Conservation (phyloP, 2,888 invertebrate species). For the Tolmerus cingulatus region DNA sequence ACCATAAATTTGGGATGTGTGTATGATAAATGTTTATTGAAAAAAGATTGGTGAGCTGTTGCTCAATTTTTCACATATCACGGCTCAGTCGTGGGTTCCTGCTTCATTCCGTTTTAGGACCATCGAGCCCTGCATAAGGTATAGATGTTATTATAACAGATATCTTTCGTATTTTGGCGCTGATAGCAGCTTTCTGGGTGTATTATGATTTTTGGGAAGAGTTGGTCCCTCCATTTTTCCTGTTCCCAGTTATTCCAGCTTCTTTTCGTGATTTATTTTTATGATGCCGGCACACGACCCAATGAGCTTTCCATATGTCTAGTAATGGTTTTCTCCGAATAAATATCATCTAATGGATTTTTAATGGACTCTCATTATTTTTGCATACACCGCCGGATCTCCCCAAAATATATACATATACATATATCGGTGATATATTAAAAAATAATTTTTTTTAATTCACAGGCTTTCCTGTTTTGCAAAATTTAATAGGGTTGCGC, state of each 20-base stretch:
- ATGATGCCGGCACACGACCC: conserved; percentile 33
- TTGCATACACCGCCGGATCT: background rate
- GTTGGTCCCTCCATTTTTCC: background rate
- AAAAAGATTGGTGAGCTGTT: conserved; percentile 49
- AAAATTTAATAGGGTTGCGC: background rate
- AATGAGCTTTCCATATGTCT: conserved; percentile 32
- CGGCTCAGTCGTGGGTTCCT: conserved; percentile 19
- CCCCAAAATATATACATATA: background rate
- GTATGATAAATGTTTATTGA: conserved; percentile 49
- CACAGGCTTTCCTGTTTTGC: background rate
- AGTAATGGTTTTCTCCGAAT: conserved; percentile 1
- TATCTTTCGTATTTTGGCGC: conserved; percentile 14
- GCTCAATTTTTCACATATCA: conserved; percentile 47
- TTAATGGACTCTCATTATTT: conserved; percentile 43
- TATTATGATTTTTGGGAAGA: conserved; percentile 30
- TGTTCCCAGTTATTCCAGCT: background rate
- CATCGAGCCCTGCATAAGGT: conserved; percentile 1
- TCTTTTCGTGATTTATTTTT: conserved; percentile 36
- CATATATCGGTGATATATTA: background rate
- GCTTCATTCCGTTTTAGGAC: conserved; percentile 10
- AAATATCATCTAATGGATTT: conserved; percentile 44
- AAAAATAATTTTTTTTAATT: background rate
- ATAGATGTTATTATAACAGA: conserved; percentile 35
- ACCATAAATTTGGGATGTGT: conserved; percentile 47
- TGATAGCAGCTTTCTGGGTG: conserved; percentile 32